Percentiles rank a stretch among this genome's conserved stretches.
phyloP scores from a whole-genome alignment of 2,888 invertebrate genomes.

The Phengaris arion region DNA sequence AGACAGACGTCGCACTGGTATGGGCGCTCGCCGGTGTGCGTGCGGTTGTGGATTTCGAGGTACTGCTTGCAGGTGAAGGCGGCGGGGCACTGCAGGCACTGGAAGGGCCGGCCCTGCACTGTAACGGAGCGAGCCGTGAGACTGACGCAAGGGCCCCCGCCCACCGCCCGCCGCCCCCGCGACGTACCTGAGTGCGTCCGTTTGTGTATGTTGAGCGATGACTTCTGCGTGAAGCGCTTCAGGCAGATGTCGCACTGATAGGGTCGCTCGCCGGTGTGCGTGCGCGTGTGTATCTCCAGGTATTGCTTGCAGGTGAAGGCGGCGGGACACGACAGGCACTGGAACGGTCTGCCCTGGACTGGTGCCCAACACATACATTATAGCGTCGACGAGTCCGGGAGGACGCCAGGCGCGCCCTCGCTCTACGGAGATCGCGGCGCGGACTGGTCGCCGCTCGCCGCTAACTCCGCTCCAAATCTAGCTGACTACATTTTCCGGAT shows the following conservation, averaged over 20 bases:
- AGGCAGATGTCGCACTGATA: constrained; percentile 87
- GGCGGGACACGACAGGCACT: constrained; percentile 81
- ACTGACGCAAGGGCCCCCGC: constrained; percentile 45
- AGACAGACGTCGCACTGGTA: constrained; percentile 87
- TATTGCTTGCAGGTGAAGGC: constrained; percentile 81
- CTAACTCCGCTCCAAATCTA: constrained; percentile 66
- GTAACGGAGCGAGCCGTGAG: constrained; percentile 51
- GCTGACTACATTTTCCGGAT: constrained; percentile 34
- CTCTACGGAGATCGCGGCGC: constrained; percentile 71
- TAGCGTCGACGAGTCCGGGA: constrained; percentile 71
- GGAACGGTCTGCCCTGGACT: constrained; percentile 80
- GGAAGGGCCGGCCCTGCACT: constrained; percentile 81
- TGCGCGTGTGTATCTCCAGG: constrained; percentile 82
- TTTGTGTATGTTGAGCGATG: constrained; percentile 89
- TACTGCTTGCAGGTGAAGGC: constrained; percentile 81
- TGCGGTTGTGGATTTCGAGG: constrained; percentile 77
- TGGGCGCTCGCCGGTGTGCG: constrained; percentile 78
- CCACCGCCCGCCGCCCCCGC: constrained; percentile 46
- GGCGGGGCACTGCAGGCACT: constrained; percentile 80
- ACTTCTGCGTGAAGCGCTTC: constrained; percentile 90
- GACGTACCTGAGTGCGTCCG: constrained; percentile 85
- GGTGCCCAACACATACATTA: constrained; percentile 78
- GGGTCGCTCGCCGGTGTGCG: constrained; percentile 78
- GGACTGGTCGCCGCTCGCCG: constrained; percentile 75
- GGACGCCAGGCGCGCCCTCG: constrained; percentile 70